Conservation (phyloP, 2,888 invertebrate species). For the Ochropleura plecta region DNA sequence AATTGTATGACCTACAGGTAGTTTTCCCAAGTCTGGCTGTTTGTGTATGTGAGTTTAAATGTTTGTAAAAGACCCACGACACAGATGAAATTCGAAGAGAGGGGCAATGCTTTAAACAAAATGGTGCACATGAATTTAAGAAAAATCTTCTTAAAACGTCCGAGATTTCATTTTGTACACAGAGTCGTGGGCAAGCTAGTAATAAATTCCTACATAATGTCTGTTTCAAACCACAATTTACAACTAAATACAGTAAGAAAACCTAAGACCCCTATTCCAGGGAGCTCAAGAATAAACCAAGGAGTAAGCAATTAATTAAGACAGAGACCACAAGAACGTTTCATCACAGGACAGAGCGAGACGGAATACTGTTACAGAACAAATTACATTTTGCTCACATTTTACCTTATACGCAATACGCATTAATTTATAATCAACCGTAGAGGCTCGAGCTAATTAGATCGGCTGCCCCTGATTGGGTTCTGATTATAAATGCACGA, state of each 20-base stretch:
- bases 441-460: conserved; percentile 52
- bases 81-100: no score
- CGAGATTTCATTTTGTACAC: background rate
- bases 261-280: conserved; percentile 23
- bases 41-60: no score
- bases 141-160: background rate
- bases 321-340: conserved; percentile 36
- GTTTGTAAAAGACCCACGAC: no score
- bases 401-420: conserved; percentile 53
- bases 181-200: background rate
- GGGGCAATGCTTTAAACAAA: no score
- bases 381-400: conserved; percentile 49
- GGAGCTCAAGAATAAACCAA: conserved; percentile 32
- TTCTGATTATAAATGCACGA: conserved; percentile 48
- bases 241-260: conserved; percentile 22
- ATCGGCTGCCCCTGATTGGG: conserved; percentile 43
- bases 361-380: conserved; percentile 24
- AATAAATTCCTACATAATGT: conserved; percentile 24
- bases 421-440: conserved; percentile 60
- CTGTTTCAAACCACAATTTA: conserved; percentile 39
- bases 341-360: conserved; percentile 36
- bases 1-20: no score
- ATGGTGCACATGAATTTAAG: background rate
- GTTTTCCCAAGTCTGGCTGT: no score
- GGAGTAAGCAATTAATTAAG: conserved; percentile 46